Base-by-base conservation (phyloP, 2,888 invertebrate species). In the Romanomermis culicivorax region DNA sequence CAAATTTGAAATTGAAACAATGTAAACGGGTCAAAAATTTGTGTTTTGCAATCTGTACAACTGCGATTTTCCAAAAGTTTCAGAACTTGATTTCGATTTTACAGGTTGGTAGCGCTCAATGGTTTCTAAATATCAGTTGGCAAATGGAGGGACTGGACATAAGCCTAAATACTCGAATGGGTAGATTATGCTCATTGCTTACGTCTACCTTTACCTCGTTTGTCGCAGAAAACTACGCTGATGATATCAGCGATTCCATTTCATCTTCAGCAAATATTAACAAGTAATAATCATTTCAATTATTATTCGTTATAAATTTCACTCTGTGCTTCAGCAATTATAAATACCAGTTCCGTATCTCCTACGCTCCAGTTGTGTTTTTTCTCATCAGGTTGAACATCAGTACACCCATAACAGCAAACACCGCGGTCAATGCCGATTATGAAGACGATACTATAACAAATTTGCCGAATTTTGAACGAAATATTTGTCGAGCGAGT, bases 61-160 rank as follows among this genome's bases (percentile, higher is more conserved):
- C n/a, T n/a, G n/a, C n/a, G n/a, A n/a, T n/a, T n/a, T n/a, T n/a
- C n/a, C n/a, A n/a, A n/a, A n/a, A n/a, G n/a, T n/a, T n/a, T n/a
- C n/a, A n/a, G n/a, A n/a, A n/a, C n/a, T n/a, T n/a, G n/a, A n/a
- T n/a, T n/a, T n/a, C n/a, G n/a, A n/a, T n/a, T n/a, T n/a, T n/a
- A n/a, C n/a, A n/a, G n/a, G n/a, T 54, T 14, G 55, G 49, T 27
- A 70, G 91, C 71, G 93, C 95, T 2, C 93, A 95, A 69, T 97
- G 95, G 95, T 80, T 93, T 65, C 75, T 97, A 56, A 93, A 93
- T 71, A 89, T 97, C 1, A 83, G 87, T 60, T 95, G 95, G 89
- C 85, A 93, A 73, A 97, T 97, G 97, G 87, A 93, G 70, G 97
- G 97, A 7, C 23, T 45, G 7, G 51, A 54, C 11, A 23, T 58